Evolutionary conservation across 2,797 vertebrate species (phyloP).

Genomic region (Anas acuta): DNA sequence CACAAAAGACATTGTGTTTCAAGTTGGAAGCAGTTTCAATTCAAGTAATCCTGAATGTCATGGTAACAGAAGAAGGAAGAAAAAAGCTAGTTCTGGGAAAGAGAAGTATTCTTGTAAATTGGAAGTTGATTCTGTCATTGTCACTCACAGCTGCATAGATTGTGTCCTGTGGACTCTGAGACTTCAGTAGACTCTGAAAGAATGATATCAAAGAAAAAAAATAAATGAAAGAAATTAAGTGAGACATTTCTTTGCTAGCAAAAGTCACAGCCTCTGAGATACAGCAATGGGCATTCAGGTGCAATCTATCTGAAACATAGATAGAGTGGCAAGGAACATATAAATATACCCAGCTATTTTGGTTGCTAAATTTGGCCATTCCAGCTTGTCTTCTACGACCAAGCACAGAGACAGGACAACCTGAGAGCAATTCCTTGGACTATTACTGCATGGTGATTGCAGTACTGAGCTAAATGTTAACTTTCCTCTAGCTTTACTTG

Average conservation of each 20-base stretch:
- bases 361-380: neutral
- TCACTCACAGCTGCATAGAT: conserved; percentile 29
- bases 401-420: neutral
- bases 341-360: neutral
- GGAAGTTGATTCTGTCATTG: neutral
- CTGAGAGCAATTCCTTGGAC: neutral
- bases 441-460: neutral
- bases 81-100: neutral
- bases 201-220: neutral
- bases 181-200: neutral
- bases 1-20: conserved; percentile 31
- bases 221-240: neutral
- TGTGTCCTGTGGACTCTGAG: neutral
- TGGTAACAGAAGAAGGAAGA: conserved; percentile 12
- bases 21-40: conserved; percentile 28
- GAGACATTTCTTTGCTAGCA: neutral
- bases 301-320: neutral
- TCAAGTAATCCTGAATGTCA: conserved; percentile 37
- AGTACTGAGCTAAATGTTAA: neutral
- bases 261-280: neutral
- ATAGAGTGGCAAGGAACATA: neutral
- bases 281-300: neutral
- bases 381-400: neutral
- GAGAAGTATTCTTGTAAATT: conserved; percentile 4
- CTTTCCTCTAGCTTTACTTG: neutral